Evolutionary conservation across 30 jellyfish, hydroid and myxozoan species (phyloP), one percentile per base, ranked within the genome.

Genomic region (Chrysaora quinquecirrha): DNA sequence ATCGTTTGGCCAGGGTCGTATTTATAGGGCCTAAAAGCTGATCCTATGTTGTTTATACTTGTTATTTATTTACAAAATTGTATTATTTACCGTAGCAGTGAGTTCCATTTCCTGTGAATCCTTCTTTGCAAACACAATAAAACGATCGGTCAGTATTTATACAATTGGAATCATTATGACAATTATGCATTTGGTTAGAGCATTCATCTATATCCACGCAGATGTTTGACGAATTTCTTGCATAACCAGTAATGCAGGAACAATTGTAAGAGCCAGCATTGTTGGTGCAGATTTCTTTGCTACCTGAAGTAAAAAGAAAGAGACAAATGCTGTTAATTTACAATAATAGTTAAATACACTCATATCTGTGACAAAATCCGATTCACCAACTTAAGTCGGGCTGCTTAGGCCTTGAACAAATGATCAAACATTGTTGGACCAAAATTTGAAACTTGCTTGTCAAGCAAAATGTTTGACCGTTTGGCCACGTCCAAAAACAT

Each of bases 201-300:
- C 90, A 79, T 34, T 79, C 90, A 32, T 79, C 34, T 2, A 79
- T 35, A 58, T 73, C 87, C 0, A 65, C 60, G 79, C 91, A 81
- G 58, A 10, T 21, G 62, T 30, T 2, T 7, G 54, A 38, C 11
- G 82, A 80, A 54, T 81, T 70, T 10, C 91, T 80, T 16, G 52
- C 21, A 60, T 64, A 70, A 21, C 91, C 91, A 1, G 24, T 16
- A 22, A 30, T 69, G 80, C 91, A 81, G 4, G 27, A 30, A 35
- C 91, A 81, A 34, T 27, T 60, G 82, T 81, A 67, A 6, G 84
- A 67, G 27, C 85, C 85, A 11, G 18, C 48, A 24, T 20, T 34
- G 34, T 67, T 66, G 60, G 31, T 1, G 32, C 91, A 91, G 19
- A 14, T 3, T 31, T 92, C 89, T 30, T 35, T 47, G 23, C 18